Base-by-base conservation (phyloP, 2,113 vertebrate species). In the Syngnathoides biaculeatus region DNA sequence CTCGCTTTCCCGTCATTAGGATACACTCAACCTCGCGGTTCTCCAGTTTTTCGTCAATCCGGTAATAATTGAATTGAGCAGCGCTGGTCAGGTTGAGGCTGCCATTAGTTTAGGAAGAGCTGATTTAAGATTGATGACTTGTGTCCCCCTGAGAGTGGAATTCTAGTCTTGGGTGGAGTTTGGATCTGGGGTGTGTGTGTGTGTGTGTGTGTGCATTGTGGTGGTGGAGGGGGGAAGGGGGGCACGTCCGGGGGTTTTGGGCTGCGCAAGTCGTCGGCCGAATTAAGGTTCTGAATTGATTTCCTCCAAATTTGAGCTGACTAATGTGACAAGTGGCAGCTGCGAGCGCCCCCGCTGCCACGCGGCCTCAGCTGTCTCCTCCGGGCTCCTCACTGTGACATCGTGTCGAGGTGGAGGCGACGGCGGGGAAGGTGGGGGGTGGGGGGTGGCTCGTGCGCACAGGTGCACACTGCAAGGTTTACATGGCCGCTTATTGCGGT, bases 111-210 rank as follows among this genome's bases (percentile, higher is more conserved):
- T 88, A n/a, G 84, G 81, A 89, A 82, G 81, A 88, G 79, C 80
- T 88, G 87, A 92, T 90, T 92, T 90, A 90, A 92, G 90, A 92
- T 92, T 92, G 91, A 93, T 92, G 90, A 91, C 88, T 92, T 91
- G 86, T 88, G 87, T 89, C 91, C 82, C 82, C 86, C 67, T 50
- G 88, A 86, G 90, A 92, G 89, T 86, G 71, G 79, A 78, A 84
- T 82, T 74, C 89, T 80, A 79, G 73, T 84, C 77, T 77, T 77
- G 17, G 45, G 52, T 65, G 42, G 45, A 35, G 45, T 48, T 72
- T 63, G 43, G 62, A 22, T 43, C 45, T 38, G 30, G 61, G 17
- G n/a, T 13, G 38, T 40, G 11, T 15, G 58, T 43, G 60, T 11
- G 27, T 35, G 56, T 58, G 56, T 35, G 55, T 35, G 27, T 30